phyloP scores from a whole-genome alignment of 2,888 invertebrate genomes.

The Drosophila anomalata region DNA sequence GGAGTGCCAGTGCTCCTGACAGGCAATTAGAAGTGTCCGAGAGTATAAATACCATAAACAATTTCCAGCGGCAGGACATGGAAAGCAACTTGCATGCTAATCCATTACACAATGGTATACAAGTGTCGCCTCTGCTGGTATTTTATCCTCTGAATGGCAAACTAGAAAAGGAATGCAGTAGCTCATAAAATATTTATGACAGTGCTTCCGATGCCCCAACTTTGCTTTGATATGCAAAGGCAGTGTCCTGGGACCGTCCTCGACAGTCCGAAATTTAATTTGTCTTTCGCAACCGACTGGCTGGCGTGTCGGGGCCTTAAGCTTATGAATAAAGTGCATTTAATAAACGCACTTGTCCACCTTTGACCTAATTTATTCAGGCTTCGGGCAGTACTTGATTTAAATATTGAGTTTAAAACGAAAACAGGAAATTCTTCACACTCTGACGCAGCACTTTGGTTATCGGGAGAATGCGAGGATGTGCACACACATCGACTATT shows the following conservation, averaged over 20 bases:
- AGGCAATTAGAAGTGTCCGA: conserved; percentile 15
- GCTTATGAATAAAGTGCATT: conserved; percentile 54
- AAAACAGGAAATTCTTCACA: neutral
- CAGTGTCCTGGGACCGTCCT: neutral
- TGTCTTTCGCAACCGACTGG: conserved; percentile 20
- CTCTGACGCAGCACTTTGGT: neutral
- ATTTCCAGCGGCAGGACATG: conserved; percentile 8
- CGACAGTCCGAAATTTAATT: conserved; percentile 34
- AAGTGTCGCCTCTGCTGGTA: conserved; percentile 20
- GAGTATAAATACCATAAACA: conserved; percentile 1
- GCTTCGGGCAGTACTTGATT: conserved; percentile 20
- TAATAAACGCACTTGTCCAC: conserved; percentile 39
- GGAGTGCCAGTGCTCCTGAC: neutral
- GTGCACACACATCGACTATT: conserved; percentile 16
- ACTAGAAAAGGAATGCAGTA: conserved; percentile 25
- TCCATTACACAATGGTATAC: conserved; percentile 29
- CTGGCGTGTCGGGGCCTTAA: conserved; percentile 41
- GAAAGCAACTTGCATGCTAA: conserved; percentile 32
- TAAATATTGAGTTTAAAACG: conserved; percentile 16
- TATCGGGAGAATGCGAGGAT: conserved; percentile 2
- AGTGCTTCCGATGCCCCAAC: conserved; percentile 25
- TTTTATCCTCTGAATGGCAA: conserved; percentile 27
- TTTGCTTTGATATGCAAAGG: conserved; percentile 42
- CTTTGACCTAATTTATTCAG: conserved; percentile 30
- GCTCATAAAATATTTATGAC: conserved; percentile 41